A percentile compares a stretch with the other conserved stretches of the same genome.
These are phyloP conservation scores for Rotaria sp. DNA, from an alignment of 2,888 invertebrate species.

Conservation along the genomic window DNA sequence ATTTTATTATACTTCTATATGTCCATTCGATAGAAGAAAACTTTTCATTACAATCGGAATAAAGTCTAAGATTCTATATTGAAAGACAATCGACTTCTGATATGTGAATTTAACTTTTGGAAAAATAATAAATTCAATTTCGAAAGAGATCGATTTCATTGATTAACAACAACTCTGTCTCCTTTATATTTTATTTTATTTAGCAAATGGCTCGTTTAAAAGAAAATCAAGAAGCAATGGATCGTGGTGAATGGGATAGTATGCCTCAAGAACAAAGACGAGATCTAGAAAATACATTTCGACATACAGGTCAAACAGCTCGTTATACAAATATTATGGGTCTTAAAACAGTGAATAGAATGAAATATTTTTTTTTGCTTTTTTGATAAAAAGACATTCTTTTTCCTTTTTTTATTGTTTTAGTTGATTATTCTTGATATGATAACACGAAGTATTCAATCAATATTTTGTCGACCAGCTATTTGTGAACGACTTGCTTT, in stretches of 20 bases:
- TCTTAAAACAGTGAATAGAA: slow-evolving; percentile 63
- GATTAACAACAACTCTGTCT: too few relatives aligned
- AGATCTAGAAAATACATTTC: slow-evolving; percentile 62
- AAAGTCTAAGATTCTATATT: too few relatives aligned
- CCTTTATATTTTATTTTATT: slow-evolving; percentile 25
- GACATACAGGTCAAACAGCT: slow-evolving; percentile 72
- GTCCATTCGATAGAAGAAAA: too few relatives aligned
- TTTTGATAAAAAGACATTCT: too few relatives aligned
- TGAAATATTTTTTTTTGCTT: too few relatives aligned
- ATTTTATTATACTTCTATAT: too few relatives aligned
- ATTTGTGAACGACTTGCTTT: slow-evolving; percentile 84
- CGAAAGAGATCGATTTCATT: too few relatives aligned
- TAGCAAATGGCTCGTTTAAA: slow-evolving; percentile 70
- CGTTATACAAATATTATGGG: slow-evolving; percentile 83
- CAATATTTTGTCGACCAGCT: slow-evolving; percentile 78
- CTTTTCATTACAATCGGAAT: too few relatives aligned
- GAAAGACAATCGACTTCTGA: too few relatives aligned
- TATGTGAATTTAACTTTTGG: too few relatives aligned
- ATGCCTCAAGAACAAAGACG: slow-evolving; percentile 67
- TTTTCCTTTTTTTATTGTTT: neutral
- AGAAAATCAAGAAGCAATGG: slow-evolving; percentile 37
- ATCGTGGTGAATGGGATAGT: slow-evolving; percentile 68
- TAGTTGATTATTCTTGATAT: slow-evolving; percentile 64
- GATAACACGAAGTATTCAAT: slow-evolving; percentile 53
- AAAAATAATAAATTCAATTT: too few relatives aligned